phyloP scores from a whole-genome alignment of 2,888 invertebrate species.

The Holacanthella duospinosa region DNA sequence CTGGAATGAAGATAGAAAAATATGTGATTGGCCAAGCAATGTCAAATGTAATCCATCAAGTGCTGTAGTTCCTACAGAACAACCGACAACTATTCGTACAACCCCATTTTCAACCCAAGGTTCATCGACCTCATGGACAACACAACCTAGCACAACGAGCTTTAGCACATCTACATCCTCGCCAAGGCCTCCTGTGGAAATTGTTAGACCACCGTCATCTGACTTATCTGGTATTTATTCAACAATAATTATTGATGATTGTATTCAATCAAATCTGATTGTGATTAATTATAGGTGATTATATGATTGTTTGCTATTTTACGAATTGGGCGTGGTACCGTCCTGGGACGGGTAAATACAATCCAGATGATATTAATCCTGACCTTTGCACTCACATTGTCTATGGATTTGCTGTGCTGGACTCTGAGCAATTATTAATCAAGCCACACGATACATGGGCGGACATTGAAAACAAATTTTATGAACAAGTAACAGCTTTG shows the following conservation, averaged over 20 bases:
- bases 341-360: constrained; percentile 62
- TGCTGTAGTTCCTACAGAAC: background rate
- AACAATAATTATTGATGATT: background rate
- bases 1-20: constrained; percentile 52
- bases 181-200: constrained; percentile 6
- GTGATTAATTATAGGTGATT: constrained; percentile 25
- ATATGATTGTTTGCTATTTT: constrained; percentile 69
- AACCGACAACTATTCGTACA: constrained; percentile 1
- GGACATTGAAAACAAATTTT: constrained; percentile 76
- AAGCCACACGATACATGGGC: constrained; percentile 84
- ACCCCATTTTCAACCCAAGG: background rate
- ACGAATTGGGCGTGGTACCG: constrained; percentile 80
- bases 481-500: constrained; percentile 67
- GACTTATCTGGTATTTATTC: background rate
- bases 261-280: background rate
- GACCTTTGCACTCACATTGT: constrained; percentile 83
- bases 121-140: background rate
- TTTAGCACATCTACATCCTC: background rate
- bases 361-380: constrained; percentile 75
- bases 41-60: constrained; percentile 47
- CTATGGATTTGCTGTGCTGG: constrained; percentile 86
- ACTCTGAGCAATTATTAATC: constrained; percentile 63
- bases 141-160: background rate
- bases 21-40: constrained; percentile 62
- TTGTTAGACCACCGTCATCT: background rate